Evolutionary conservation across 2,888 invertebrate genomes (phyloP).

Genomic region (Homarus gammarus): DNA sequence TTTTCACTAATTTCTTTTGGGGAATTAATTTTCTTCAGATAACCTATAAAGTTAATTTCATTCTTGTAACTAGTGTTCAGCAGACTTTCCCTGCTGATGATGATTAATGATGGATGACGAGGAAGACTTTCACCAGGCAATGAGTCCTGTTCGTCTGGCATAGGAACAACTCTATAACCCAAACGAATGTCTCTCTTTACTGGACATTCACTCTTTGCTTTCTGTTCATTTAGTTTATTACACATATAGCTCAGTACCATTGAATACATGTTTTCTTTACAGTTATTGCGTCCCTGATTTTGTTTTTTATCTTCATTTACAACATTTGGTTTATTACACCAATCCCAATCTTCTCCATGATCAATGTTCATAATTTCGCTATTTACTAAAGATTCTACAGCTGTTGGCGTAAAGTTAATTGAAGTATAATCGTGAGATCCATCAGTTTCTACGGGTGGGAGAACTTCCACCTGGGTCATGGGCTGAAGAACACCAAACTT

Average conservation of each 20-base stretch:
- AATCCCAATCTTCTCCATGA: neutral
- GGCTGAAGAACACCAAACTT: conserved; percentile 57
- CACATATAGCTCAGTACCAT: conserved; percentile 33
- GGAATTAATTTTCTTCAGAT: conserved; percentile 43
- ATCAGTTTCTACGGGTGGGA: conserved; percentile 61
- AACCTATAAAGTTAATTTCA: conserved; percentile 38
- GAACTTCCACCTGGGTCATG: conserved; percentile 71
- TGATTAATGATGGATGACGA: conserved; percentile 62
- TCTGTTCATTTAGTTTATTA: conserved; percentile 20
- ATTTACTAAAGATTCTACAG: neutral
- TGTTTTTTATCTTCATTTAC: neutral
- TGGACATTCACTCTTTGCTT: neutral
- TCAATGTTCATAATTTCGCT: neutral
- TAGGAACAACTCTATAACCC: conserved; percentile 46
- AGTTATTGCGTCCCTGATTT: neutral
- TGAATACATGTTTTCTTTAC: neutral
- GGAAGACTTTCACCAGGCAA: neutral
- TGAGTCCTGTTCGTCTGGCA: conserved; percentile 8
- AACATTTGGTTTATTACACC: neutral
- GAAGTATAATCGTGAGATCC: conserved; percentile 10
- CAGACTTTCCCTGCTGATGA: conserved; percentile 49
- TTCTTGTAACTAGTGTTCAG: conserved; percentile 17
- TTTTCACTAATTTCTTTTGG: conserved; percentile 32
- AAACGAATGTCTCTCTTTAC: conserved; percentile 25
- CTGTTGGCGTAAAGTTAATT: conserved; percentile 46